Conservation (phyloP, 2,113 vertebrate species). For the Sakesphorus luctuosus region DNA sequence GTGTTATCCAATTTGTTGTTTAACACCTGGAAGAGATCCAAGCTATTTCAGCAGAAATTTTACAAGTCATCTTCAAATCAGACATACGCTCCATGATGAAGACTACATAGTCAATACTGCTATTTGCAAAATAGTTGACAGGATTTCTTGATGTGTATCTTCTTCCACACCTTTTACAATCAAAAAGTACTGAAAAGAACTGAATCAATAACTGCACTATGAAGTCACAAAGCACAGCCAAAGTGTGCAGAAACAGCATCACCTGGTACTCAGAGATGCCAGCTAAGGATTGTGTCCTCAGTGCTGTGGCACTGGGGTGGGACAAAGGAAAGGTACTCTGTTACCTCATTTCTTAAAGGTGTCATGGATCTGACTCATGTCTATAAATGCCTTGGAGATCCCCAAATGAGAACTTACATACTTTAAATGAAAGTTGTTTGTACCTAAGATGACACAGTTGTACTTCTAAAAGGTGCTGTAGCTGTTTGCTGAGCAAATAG, state of each 20-base stretch:
- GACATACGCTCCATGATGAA: slow-evolving; percentile 56
- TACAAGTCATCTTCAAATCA: slow-evolving; percentile 66
- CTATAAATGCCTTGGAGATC: not conserved
- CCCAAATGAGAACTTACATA: not conserved
- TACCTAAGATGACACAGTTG: not conserved
- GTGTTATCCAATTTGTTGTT: slow-evolving; percentile 69
- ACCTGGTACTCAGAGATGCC: not conserved
- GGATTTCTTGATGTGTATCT: not conserved
- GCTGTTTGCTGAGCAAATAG: not conserved
- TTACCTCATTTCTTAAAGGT: not conserved
- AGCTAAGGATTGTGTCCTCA: not conserved
- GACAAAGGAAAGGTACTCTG: not conserved
- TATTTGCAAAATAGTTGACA: not conserved
- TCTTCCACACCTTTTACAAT: not conserved
- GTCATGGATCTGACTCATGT: not conserved
- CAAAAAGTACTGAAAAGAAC: not conserved
- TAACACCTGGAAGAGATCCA: slow-evolving; percentile 49
- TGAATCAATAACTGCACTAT: not conserved
- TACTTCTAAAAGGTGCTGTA: not conserved
- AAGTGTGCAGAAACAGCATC: not conserved
- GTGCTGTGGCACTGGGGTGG: not conserved
- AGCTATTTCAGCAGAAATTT: slow-evolving; percentile 62
- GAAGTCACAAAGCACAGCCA: not conserved
- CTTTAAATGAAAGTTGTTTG: not conserved
- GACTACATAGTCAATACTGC: slow-evolving; percentile 67